Evolutionary conservation across 2,113 vertebrate species (phyloP), one percentile per base, ranked within the genome.

Genomic region (Noturus placidus): DNA sequence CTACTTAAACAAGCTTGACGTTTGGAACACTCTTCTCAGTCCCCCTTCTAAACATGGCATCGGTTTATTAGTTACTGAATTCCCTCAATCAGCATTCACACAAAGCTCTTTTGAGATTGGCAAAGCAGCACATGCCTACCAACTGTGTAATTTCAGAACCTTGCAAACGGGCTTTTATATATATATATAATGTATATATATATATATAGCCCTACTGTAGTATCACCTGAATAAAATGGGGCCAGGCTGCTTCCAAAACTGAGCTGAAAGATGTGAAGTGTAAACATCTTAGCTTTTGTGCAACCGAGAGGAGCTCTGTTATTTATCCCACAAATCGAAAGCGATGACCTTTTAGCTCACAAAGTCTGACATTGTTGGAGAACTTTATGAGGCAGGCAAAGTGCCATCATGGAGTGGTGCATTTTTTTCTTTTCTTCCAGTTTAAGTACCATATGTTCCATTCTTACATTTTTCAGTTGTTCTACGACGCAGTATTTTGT

Each of bases 321-420:
- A 87, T 91, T 92, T 93, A 93, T 90, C 91, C 92, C 80, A 89
- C 88, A 91, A 89, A 92, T 90, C 87, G 90, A 56, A 85, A 87
- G 67, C 72, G 74, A 89, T 86, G 89, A 93, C 42, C 89, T 92
- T 91, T 85, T 19, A 82, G 84, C 87, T 85, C 83, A 95, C 92
- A 95, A 93, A 89, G 92, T 90, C 63, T 79, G 69, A 65, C 91
- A 91, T 91, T 95, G 94, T 93, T 92, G 33, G 56, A 78, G 50
- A 82, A 46, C 72, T 54, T 87, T 76, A 77, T 63, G 76, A 87
- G 35, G 65, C 63, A 17, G 72, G 74, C 65, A n/a, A 19, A 33
- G 3, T 86, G 67, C 50, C 79, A 72, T 42, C 27, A 46, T 1
- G 9, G 14, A 61, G 52, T 83, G 81, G 67, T 85, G 35, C 56